Base-by-base conservation (phyloP, 2,888 invertebrate genomes). In the Teleogryllus oceanicus region DNA sequence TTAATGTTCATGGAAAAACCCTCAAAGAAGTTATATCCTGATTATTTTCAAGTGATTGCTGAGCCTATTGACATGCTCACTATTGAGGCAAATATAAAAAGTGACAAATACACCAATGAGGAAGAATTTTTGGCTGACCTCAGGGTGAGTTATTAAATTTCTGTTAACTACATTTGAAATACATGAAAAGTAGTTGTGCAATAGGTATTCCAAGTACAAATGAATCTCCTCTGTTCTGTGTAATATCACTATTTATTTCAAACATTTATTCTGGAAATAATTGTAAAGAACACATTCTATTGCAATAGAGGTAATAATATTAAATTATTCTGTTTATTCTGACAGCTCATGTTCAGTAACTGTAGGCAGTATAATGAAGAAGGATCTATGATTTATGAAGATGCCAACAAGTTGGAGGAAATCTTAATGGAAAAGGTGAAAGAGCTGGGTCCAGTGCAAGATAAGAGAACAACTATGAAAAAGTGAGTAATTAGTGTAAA, bases 281-380 rank as follows among this genome's bases (percentile, higher is more conserved):
- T 12, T 37, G 37, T 8, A 37, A 5, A 37, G 37, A 37, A 8
- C 1, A 5, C 37, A 8, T 8, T 37, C 8, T 37, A 5, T 37
- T 37, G 37, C 4, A 37, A 37, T 37, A 37, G 8, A 37, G 8
- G 0, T 11, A 37, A 37, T 77, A 77, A 21, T 20, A 77, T n/a
- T 24, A n/a, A 24, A 11, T 20, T 78, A 80, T 82, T 80, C 50
- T 81, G 80, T 83, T 82, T n/a, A 84, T 88, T 86, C 93, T 93
- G 37, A 84, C 90, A 94, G 83, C 89, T 97, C n/a, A 98, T 99
- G 98, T 99, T 99, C 87, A 92, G 93, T 81, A 99, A 99, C 88
- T 99, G 99, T 85, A 94, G 97, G 0, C 95, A 95, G 84, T 99
- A 96, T 87, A 99, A 99, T 86, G 98, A 99, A 87, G 96, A 98